A percentile compares a stretch with the other conserved stretches of the same genome.
Evolutionary conservation across 2,888 invertebrate genomes (phyloP).

Genomic region (Mythimna lalbum): DNA sequence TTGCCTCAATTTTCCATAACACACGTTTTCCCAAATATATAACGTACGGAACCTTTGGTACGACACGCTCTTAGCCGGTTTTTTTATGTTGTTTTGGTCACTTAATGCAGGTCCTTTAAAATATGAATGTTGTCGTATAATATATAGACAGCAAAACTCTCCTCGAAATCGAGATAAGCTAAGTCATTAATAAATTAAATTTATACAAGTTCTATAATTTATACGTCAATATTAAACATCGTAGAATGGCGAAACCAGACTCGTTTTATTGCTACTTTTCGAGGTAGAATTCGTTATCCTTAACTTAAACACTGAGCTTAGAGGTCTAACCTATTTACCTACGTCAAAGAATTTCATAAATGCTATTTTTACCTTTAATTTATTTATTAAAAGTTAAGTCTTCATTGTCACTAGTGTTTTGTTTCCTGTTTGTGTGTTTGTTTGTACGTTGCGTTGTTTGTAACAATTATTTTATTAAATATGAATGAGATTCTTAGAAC

Average conservation of each 20-base stretch:
- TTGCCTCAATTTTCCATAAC: neutral
- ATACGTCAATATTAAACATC: conserved; percentile 39
- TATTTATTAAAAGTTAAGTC: conserved; percentile 25
- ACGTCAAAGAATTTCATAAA: conserved; percentile 26
- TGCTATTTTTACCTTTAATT: conserved; percentile 13
- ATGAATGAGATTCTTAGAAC: conserved; percentile 84
- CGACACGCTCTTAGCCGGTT: neutral
- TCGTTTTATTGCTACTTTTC: conserved; percentile 46
- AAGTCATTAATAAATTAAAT: conserved; percentile 47
- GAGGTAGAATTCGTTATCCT: conserved; percentile 19
- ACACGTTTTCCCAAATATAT: too few species aligned
- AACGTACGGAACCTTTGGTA: neutral
- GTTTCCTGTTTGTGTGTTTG: conserved; percentile 70
- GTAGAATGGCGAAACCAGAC: conserved; percentile 54
- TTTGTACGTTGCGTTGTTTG: conserved; percentile 62
- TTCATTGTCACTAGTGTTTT: conserved; percentile 39
- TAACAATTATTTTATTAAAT: conserved; percentile 81
- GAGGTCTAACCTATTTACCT: conserved; percentile 12
- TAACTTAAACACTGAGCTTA: conserved; percentile 14
- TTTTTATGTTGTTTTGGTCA: neutral
- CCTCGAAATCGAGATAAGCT: conserved; percentile 32
- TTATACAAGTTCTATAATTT: conserved; percentile 55
- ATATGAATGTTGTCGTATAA: conserved; percentile 13
- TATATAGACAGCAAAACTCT: conserved; percentile 6
- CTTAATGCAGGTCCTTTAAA: neutral